These are phyloP conservation scores for Glossosoma conforme DNA, from an alignment of 1,140 invertebrate species.

Conservation along the genomic window DNA sequence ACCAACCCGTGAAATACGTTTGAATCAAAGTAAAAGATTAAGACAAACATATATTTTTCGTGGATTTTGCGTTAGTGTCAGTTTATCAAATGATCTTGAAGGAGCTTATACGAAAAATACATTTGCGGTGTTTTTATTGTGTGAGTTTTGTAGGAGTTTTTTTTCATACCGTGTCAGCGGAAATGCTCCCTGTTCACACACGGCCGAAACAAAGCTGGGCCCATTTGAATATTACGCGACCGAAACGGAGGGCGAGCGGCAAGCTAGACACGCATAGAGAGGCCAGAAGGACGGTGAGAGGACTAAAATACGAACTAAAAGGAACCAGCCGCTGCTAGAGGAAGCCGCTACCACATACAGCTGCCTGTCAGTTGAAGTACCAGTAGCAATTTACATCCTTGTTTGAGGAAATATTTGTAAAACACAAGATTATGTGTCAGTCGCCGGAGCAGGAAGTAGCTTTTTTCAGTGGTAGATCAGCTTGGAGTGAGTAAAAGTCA, in stretches of 20 bases:
- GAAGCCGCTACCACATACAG: background rate
- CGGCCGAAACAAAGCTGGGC: slow-evolving; percentile 8
- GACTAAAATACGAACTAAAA: slow-evolving; percentile 3
- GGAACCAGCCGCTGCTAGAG: background rate
- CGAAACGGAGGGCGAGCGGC: slow-evolving; percentile 9
- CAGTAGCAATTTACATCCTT: background rate
- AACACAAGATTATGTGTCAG: too few species aligned
- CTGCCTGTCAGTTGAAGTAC: background rate
- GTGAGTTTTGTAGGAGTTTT: slow-evolving; percentile 11
- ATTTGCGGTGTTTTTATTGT: background rate
- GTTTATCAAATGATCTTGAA: background rate
- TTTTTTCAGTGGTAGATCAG: too few species aligned
- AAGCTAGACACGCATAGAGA: background rate
- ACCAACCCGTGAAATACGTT: too few species aligned
- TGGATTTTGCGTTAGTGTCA: background rate
- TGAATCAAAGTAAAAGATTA: too few species aligned
- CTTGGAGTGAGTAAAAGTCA: too few species aligned
- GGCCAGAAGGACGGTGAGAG: too few species aligned
- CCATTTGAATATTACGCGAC: slow-evolving; percentile 14
- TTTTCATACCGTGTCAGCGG: slow-evolving; percentile 11
- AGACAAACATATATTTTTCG: too few species aligned
- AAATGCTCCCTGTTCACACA: slow-evolving; percentile 8
- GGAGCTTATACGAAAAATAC: background rate
- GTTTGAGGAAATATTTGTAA: background rate
- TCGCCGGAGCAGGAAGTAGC: too few species aligned